These are phyloP conservation scores for Copidosoma aretas DNA, from an alignment of 2,888 invertebrate genomes.

Conservation along the genomic window DNA sequence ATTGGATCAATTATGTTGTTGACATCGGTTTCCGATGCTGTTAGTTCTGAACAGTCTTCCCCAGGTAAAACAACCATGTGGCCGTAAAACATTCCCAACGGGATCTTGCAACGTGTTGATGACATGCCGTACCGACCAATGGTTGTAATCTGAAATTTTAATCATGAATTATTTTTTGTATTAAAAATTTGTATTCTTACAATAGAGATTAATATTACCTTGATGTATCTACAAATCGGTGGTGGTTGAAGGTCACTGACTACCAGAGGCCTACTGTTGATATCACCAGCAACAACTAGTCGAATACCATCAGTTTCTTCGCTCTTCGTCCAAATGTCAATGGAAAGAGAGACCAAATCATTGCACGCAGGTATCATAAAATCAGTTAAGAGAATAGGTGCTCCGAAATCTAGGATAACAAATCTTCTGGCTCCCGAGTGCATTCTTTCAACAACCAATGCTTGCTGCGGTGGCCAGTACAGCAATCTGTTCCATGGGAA, in stretches of 20 bases:
- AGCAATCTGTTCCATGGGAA: constrained; percentile 81
- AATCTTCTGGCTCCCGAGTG: constrained; percentile 92
- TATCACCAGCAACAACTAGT: constrained; percentile 85
- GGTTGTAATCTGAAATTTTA: constrained; percentile 76
- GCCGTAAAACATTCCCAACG: constrained; percentile 92
- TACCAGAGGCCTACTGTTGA: constrained; percentile 83
- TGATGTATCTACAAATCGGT: constrained; percentile 86
- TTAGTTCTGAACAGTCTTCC: constrained; percentile 62
- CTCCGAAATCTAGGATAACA: constrained; percentile 90
- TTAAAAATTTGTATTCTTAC: neutral
- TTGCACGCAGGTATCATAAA: constrained; percentile 81
- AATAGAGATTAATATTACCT: constrained; percentile 66
- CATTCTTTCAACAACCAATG: constrained; percentile 90
- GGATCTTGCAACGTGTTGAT: constrained; percentile 87
- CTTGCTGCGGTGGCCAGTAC: constrained; percentile 81
- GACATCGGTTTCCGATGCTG: constrained; percentile 50
- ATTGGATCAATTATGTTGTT: constrained; percentile 52
- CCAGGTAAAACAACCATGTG: constrained; percentile 78
- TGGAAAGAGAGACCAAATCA: constrained; percentile 82
- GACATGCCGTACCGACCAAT: constrained; percentile 93
- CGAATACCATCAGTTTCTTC: constrained; percentile 87
- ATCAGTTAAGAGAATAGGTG: constrained; percentile 85
- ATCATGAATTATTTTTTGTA: constrained; percentile 1
- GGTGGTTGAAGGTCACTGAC: constrained; percentile 90
- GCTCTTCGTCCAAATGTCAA: constrained; percentile 88